These are phyloP conservation scores for Drosophila nigrodunni DNA, from an alignment of 1,140 invertebrate genomes.

Conservation along the genomic window DNA sequence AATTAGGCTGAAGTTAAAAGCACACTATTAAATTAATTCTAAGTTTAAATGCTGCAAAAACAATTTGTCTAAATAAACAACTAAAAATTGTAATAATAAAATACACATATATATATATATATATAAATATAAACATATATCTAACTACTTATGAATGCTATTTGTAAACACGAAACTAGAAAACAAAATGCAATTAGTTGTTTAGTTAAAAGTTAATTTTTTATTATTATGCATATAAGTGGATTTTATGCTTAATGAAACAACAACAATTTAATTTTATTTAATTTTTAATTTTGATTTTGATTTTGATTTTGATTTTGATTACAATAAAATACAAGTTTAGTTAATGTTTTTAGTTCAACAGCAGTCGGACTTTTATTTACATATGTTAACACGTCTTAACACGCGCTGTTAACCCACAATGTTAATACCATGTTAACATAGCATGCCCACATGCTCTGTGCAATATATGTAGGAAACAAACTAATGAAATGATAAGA, in stretches of 20 bases:
- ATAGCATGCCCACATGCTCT: neutral
- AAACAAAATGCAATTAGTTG: constrained; percentile 59
- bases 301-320: constrained; percentile 45
- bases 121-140: neutral
- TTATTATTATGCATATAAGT: constrained; percentile 16
- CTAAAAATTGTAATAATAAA: too few species aligned
- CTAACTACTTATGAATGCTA: neutral
- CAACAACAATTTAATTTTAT: neutral
- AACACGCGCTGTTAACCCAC: neutral
- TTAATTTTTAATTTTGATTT: neutral
- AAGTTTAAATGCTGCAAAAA: constrained; percentile 17
- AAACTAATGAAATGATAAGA: constrained; percentile 19
- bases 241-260: constrained; percentile 8
- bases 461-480: constrained; percentile 24
- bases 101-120: neutral
- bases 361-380: constrained; percentile 27
- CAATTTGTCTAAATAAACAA: neutral
- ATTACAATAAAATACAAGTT: constrained; percentile 66
- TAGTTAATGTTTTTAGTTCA: constrained; percentile 75
- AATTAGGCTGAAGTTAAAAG: constrained; percentile 6
- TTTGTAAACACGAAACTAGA: constrained; percentile 15
- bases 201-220: constrained; percentile 47
- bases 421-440: constrained; percentile 21
- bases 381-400: constrained; percentile 24
- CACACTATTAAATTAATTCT: constrained; percentile 46